Percentiles rank a stretch among this genome's conserved stretches.
Conservation (phyloP, 2,888 invertebrate genomes). For the Drepana falcataria region DNA sequence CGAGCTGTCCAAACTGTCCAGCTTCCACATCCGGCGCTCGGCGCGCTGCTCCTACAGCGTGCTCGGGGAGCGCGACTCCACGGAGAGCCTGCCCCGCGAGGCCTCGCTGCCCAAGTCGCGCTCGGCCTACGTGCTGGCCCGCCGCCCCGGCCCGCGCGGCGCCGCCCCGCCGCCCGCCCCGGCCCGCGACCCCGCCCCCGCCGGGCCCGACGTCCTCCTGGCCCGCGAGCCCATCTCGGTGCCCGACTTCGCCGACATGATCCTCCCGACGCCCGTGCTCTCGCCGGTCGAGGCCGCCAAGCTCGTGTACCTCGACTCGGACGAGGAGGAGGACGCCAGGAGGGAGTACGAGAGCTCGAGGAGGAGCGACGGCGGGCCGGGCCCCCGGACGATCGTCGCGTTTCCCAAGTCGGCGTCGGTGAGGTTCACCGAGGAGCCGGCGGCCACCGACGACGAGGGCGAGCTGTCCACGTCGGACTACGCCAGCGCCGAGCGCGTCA, state of each 20-base stretch:
- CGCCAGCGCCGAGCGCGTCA: slow-evolving; percentile 84
- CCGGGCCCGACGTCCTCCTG: slow-evolving; percentile 52
- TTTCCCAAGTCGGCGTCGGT: slow-evolving; percentile 79
- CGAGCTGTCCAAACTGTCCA: slow-evolving; percentile 85
- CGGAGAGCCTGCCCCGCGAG: slow-evolving; percentile 77
- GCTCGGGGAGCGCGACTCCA: slow-evolving; percentile 79
- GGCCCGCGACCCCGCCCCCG: slow-evolving; percentile 32
- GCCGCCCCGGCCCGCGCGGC: slow-evolving; percentile 49
- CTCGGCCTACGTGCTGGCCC: slow-evolving; percentile 78
- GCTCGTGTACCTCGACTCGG: slow-evolving; percentile 84
- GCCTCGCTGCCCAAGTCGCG: slow-evolving; percentile 74
- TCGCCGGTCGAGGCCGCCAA: slow-evolving; percentile 84
- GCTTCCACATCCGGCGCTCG: slow-evolving; percentile 82
- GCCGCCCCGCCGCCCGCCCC: slow-evolving; percentile 27
- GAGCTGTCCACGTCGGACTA: slow-evolving; percentile 85
- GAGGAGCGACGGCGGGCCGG: slow-evolving; percentile 31
- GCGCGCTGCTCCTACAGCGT: slow-evolving; percentile 86
- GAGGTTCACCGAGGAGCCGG: slow-evolving; percentile 70
- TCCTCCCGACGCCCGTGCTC: slow-evolving; percentile 81
- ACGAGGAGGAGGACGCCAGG: slow-evolving; percentile 76
- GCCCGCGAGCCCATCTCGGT: slow-evolving; percentile 85
- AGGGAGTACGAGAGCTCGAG: slow-evolving; percentile 32
- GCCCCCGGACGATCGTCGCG: slow-evolving; percentile 73
- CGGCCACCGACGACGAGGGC: slow-evolving; percentile 76
- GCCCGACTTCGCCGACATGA: slow-evolving; percentile 84